These are phyloP conservation scores for Ormyrus labotus DNA, from an alignment of 2,888 invertebrate genomes.

Conservation along the genomic window DNA sequence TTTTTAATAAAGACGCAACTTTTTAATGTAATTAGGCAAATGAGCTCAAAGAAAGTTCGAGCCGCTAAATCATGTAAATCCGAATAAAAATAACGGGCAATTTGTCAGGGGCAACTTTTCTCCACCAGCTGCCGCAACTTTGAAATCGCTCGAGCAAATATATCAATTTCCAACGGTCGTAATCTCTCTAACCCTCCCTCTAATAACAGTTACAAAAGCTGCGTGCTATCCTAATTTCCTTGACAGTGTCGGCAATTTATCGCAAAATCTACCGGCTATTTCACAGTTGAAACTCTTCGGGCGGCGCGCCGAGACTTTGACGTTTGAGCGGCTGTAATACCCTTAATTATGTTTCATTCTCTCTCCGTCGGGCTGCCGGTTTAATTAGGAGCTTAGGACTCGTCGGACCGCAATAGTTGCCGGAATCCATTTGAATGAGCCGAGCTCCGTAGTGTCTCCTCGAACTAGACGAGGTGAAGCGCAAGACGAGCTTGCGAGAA, in stretches of 20 bases:
- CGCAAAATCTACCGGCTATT: too few species aligned
- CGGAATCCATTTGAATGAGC: slow-evolving; percentile 33
- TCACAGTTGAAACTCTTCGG: too few species aligned
- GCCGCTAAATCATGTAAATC: slow-evolving; percentile 6
- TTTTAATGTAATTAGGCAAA: slow-evolving; percentile 31
- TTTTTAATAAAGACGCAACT: slow-evolving; percentile 28
- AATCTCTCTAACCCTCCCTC: too few species aligned
- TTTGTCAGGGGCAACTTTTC: neutral
- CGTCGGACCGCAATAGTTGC: neutral
- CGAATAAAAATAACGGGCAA: neutral
- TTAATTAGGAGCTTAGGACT: slow-evolving; percentile 44
- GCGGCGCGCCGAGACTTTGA: slow-evolving; percentile 19
- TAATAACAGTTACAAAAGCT: slow-evolving; percentile 4
- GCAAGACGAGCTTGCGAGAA: neutral
- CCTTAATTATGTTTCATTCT: slow-evolving; percentile 43
- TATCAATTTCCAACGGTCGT: too few species aligned
- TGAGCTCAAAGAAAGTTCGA: slow-evolving; percentile 15
- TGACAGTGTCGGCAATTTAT: too few species aligned
- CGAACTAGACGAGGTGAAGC: slow-evolving; percentile 2
- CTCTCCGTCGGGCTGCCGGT: neutral
- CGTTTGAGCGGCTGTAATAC: slow-evolving; percentile 35
- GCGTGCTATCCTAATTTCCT: neutral
- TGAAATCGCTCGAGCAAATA: too few species aligned
- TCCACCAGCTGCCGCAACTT: too few species aligned
- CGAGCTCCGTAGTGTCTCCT: neutral